These are phyloP conservation scores for Gastrophryne carolinensis DNA, from an alignment of 2,797 vertebrate genomes.

Conservation along the genomic window DNA sequence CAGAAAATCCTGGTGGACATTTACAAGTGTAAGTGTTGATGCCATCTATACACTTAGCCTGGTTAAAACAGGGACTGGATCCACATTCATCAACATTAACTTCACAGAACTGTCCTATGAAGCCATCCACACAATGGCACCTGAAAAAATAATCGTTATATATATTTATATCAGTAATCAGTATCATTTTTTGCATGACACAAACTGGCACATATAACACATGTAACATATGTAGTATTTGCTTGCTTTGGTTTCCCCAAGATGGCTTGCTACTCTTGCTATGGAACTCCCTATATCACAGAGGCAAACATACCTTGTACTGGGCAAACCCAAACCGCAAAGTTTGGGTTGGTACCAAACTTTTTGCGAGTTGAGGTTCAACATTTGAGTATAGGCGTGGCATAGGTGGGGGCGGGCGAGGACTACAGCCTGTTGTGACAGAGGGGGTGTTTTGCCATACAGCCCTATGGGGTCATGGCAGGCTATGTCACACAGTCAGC, in stretches of 20 bases:
- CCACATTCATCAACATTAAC: conserved; percentile 88
- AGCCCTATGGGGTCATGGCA: no score
- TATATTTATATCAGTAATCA: background rate
- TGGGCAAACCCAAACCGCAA: no score
- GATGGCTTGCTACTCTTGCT: background rate
- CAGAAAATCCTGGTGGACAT: conserved; percentile 96
- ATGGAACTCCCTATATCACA: background rate
- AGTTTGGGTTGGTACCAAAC: no score
- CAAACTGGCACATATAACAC: background rate
- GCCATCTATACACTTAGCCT: conserved; percentile 88
- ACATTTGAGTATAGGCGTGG: no score
- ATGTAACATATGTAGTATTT: background rate
- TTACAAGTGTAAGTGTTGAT: conserved; percentile 85
- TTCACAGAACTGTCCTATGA: conserved; percentile 83
- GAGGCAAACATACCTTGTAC: no score
- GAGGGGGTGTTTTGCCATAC: no score
- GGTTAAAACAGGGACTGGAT: conserved; percentile 88
- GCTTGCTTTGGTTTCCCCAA: background rate
- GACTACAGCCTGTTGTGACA: no score
- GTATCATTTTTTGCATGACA: background rate
- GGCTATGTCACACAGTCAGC: no score
- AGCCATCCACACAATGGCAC: conserved; percentile 86
- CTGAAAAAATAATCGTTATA: conserved; percentile 60
- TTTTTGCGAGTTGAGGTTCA: no score
- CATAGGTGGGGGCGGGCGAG: no score